Percentiles rank a stretch among this genome's conserved stretches.
These are phyloP conservation scores for Glyptemys insculpta DNA, from an alignment of 2,797 vertebrate species.

Conservation along the genomic window DNA sequence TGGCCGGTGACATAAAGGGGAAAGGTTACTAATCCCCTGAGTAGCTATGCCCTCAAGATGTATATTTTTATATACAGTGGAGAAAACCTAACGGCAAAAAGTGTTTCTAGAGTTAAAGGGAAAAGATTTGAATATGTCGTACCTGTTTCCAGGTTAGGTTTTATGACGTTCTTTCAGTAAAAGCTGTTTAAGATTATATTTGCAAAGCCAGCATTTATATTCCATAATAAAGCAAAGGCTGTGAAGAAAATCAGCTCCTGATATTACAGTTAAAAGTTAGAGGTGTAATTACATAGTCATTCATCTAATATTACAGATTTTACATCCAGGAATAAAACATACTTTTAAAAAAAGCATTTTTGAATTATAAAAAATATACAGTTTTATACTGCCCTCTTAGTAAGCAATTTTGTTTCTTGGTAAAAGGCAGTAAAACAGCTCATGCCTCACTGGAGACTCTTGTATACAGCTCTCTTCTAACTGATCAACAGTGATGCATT, in stretches of 20 bases:
- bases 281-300: conserved; percentile 23
- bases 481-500: conserved; percentile 46
- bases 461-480: conserved; percentile 36
- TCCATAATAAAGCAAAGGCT: conserved; percentile 7
- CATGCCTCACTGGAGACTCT: conserved; percentile 13
- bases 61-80: neutral
- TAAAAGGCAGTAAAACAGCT: conserved; percentile 51
- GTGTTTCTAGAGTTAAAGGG: conserved; percentile 20
- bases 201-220: conserved; percentile 44
- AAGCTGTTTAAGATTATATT: conserved; percentile 60
- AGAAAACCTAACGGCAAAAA: conserved; percentile 1
- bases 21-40: neutral
- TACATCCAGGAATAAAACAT: conserved; percentile 35
- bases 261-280: conserved; percentile 39
- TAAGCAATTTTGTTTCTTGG: conserved; percentile 32
- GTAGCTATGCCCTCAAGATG: neutral
- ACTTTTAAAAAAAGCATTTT: conserved; percentile 4
- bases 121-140: conserved; percentile 44
- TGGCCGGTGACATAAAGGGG: neutral
- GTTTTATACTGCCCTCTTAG: conserved; percentile 1
- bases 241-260: neutral
- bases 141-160: conserved; percentile 11
- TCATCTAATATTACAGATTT: conserved; percentile 37
- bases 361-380: conserved; percentile 35
- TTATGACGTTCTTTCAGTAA: conserved; percentile 52